Evolutionary conservation across 2,797 vertebrate species (phyloP).

Genomic region (Myotis planiceps): DNA sequence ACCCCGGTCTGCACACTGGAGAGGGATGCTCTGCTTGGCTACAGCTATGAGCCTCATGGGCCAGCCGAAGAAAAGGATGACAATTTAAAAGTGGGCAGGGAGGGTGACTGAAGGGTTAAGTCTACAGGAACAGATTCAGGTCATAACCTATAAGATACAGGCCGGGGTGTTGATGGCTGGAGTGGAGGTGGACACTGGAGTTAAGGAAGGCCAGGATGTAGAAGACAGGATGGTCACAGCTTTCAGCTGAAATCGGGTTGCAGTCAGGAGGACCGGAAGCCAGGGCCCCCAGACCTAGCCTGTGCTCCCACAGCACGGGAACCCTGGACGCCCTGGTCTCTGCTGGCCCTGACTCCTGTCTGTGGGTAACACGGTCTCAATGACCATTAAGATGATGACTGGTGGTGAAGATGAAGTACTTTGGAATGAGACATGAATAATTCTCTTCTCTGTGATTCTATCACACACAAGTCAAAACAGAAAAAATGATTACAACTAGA

Average conservation of each 20-base stretch:
- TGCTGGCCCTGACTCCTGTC: background rate
- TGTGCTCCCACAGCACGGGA: background rate
- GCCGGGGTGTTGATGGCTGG: background rate
- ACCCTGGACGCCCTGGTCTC: too few relatives aligned
- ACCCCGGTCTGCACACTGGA: background rate
- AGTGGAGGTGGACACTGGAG: background rate
- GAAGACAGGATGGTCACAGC: background rate
- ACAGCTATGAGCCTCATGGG: rapidly evolving
- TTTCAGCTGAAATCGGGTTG: background rate
- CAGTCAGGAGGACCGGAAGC: background rate
- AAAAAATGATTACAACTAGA: background rate
- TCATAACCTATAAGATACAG: background rate
- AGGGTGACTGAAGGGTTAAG: background rate
- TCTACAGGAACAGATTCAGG: background rate
- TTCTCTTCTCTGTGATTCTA: background rate
- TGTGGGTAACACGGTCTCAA: background rate
- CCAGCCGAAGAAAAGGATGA: background rate
- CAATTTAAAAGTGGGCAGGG: background rate
- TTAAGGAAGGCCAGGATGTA: background rate
- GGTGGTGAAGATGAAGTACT: background rate
- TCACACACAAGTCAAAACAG: background rate
- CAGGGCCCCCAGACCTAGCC: background rate
- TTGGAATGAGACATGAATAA: background rate
- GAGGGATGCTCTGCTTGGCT: background rate
- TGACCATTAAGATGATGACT: rapidly evolving